phyloP scores from a whole-genome alignment of 2,888 invertebrate species.

The Melangyna quadrimaculata region DNA sequence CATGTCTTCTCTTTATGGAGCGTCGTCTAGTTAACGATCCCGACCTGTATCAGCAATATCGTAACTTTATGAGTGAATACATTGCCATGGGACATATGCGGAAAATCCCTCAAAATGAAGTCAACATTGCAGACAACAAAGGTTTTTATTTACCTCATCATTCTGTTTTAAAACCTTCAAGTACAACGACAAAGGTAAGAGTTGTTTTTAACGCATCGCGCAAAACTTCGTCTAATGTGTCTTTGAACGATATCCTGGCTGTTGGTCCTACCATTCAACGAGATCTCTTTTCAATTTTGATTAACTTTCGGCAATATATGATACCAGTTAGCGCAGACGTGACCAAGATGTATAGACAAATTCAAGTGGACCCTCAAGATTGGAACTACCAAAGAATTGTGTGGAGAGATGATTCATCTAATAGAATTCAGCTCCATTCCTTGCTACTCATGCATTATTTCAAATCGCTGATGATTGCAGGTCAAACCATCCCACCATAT shows the following conservation, averaged over 20 bases:
- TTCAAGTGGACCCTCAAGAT: background rate
- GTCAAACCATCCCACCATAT: background rate
- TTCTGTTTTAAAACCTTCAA: slow-evolving; percentile 1
- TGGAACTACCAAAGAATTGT: slow-evolving; percentile 1
- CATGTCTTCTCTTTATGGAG: slow-evolving; percentile 2
- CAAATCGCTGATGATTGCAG: background rate
- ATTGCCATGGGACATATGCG: slow-evolving; percentile 10
- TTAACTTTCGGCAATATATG: background rate
- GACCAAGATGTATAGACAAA: slow-evolving; percentile 4
- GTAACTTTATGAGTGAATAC: slow-evolving; percentile 12
- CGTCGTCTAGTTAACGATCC: background rate
- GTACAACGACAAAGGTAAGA: too few species aligned
- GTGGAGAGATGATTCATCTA: background rate
- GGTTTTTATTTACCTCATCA: slow-evolving; percentile 33
- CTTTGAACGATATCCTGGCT: slow-evolving; percentile 4
- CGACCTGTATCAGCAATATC: background rate
- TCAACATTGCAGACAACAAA: background rate
- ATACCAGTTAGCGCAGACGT: background rate
- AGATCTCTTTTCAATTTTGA: too few species aligned
- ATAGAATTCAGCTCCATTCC: slow-evolving; percentile 14
- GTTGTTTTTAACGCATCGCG: background rate
- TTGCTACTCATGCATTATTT: slow-evolving; percentile 11
- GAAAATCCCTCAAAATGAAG: background rate
- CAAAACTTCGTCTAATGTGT: background rate
- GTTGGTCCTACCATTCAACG: slow-evolving; percentile 8